These are phyloP conservation scores for Metridium senile DNA, from an alignment of 92 coral and sea anemone genomes.

Conservation along the genomic window DNA sequence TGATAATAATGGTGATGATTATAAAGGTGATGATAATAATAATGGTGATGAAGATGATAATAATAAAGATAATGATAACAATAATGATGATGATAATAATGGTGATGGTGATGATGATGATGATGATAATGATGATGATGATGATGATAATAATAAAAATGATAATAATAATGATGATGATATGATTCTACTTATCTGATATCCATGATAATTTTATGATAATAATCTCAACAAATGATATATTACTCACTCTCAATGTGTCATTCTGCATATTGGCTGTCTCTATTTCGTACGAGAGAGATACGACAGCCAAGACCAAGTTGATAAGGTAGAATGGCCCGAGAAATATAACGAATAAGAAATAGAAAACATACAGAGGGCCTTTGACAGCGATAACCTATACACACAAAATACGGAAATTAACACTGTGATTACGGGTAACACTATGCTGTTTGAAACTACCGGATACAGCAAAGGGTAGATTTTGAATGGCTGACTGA, in stretches of 20 bases:
- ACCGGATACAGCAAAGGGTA: no score
- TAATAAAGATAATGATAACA: not conserved
- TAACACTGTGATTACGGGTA: not conserved
- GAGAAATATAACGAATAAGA: constrained; percentile 89
- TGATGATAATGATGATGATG: not conserved
- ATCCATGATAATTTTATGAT: no score
- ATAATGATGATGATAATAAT: not conserved
- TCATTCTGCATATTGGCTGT: constrained; percentile 95
- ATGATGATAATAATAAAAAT: not conserved
- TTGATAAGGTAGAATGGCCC: constrained; percentile 98
- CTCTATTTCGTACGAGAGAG: constrained; percentile 96
- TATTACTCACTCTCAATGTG: constrained; percentile 53
- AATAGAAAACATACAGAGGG: constrained; percentile 89
- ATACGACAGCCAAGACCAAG: constrained; percentile 96
- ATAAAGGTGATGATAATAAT: not conserved
- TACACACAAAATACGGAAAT: not conserved
- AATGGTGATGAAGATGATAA: not conserved
- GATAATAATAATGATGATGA: not conserved
- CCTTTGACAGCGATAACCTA: constrained; percentile 97
- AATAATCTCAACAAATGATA: no score
- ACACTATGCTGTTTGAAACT: no score
- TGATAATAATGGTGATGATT: not conserved
- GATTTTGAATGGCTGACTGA: no score
- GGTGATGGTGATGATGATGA: not conserved
- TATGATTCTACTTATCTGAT: no score